Evolutionary conservation across 2,113 vertebrate species (phyloP), one percentile per base, ranked within the genome.

Genomic region (Pardalotus punctatus): DNA sequence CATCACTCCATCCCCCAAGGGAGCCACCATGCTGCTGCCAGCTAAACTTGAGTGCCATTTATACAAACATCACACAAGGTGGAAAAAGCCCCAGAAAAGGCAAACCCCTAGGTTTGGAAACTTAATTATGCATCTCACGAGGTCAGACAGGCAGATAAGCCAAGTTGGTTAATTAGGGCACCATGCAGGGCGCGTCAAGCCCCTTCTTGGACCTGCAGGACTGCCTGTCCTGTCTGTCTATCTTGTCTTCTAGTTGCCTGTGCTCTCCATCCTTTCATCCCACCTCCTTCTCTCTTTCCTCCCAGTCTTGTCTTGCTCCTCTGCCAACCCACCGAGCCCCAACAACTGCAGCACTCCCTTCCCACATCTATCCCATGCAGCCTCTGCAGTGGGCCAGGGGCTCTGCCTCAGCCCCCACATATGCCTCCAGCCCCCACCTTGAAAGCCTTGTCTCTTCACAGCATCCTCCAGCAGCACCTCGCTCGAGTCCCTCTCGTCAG

Each of bases 401-500:
- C 81, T 56, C 27, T 74, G 36, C 45, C 51, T 69, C 48, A 27
- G 27, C 10, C 35, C 47, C 42, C 42, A 4, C 3, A 18, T 4
- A 2, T n/a, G 47, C 53, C 50, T 47, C 36, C 76, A 71, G 53
- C 6, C 50, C 93, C 98, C 97, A 98, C 98, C 98, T 98, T 98
- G 98, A 60, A 98, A 98, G 47, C 97, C 97, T 94, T 98, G 98
- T 65, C 98, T 98, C 97, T 97, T 98, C 86, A 97, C 89, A 58
- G 96, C 85, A 5, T 98, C 97, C 61, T 98, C 98, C 83, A 96
- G 95, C 82, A 98, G 95, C 31, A 71, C 81, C 82, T 98, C 97
- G 50, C 96, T 90, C 15, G 97, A 93, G 38, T 98, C 97, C 92
- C 97, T 98, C 94, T 98, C 98, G 1, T 77, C 54, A 28, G 84